phyloP scores from a whole-genome alignment of 2,888 invertebrate genomes.

The Pristionchus mayeri region DNA sequence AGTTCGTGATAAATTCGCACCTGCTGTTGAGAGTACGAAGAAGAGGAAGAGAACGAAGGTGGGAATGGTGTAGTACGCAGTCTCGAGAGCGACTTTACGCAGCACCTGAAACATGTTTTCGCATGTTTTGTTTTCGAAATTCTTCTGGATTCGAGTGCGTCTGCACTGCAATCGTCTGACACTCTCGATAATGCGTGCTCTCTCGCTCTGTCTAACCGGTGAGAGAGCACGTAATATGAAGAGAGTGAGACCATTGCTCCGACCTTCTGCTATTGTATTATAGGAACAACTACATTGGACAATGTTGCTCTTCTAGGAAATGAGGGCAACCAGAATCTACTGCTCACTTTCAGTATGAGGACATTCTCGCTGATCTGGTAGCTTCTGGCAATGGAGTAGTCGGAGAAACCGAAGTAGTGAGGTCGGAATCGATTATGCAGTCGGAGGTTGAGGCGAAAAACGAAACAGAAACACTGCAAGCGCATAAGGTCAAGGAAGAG shows the following conservation, averaged over 20 bases:
- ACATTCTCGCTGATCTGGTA: conserved; percentile 18
- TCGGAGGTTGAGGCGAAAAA: neutral
- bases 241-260: neutral
- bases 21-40: neutral
- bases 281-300: too few species aligned
- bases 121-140: neutral
- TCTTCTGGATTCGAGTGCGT: neutral
- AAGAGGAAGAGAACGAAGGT: neutral
- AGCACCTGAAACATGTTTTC: neutral
- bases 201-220: too few species aligned
- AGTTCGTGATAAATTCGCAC: neutral
- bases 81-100: neutral
- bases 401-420: neutral
- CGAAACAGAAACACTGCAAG: conserved; percentile 12
- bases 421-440: neutral
- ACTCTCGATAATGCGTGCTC: too few species aligned
- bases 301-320: neutral
- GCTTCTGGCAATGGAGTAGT: neutral
- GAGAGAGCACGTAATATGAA: neutral
- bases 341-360: neutral
- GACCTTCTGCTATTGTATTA: too few species aligned
- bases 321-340: neutral
- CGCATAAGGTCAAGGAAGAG: too few species aligned
- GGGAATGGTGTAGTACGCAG: neutral
- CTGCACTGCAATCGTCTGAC: neutral